Evolutionary conservation across 2,113 vertebrate species (phyloP).

Genomic region (Psittacus erithacus): DNA sequence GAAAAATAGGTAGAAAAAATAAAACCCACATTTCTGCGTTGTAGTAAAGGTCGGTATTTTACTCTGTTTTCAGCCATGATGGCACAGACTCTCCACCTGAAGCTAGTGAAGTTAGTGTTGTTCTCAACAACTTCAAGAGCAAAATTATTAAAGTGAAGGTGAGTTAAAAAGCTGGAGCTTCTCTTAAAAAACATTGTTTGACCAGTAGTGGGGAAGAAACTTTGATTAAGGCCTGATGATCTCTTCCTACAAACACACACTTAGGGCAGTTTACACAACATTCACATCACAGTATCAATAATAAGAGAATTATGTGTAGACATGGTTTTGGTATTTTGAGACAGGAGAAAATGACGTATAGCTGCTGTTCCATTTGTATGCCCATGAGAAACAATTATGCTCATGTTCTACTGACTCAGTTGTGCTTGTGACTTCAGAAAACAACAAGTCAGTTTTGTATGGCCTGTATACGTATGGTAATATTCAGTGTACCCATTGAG

Average conservation of each 20-base stretch:
- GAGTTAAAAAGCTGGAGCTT: constrained; percentile 22
- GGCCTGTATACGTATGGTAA: neutral
- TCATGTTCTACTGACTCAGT: neutral
- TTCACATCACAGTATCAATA: neutral
- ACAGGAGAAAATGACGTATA: neutral
- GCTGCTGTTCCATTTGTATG: neutral
- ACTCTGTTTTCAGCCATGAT: constrained; percentile 84
- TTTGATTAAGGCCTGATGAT: neutral
- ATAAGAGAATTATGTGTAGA: neutral
- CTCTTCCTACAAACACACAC: neutral
- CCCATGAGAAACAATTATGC: neutral
- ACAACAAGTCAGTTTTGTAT: neutral
- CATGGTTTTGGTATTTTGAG: neutral
- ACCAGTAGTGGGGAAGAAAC: neutral
- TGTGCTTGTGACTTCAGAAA: neutral
- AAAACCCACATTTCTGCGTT: neutral
- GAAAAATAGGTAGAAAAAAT: neutral
- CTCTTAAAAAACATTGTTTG: neutral
- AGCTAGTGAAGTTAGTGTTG: constrained; percentile 86
- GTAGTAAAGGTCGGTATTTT: neutral
- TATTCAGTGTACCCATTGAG: neutral
- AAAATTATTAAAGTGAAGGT: constrained; percentile 99
- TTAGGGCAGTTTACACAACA: neutral
- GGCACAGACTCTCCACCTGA: constrained; percentile 94
- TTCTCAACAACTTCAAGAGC: constrained; percentile 96